Base-by-base conservation (phyloP, 2,888 invertebrate species). In the Sphaerophoria rueppellii region DNA sequence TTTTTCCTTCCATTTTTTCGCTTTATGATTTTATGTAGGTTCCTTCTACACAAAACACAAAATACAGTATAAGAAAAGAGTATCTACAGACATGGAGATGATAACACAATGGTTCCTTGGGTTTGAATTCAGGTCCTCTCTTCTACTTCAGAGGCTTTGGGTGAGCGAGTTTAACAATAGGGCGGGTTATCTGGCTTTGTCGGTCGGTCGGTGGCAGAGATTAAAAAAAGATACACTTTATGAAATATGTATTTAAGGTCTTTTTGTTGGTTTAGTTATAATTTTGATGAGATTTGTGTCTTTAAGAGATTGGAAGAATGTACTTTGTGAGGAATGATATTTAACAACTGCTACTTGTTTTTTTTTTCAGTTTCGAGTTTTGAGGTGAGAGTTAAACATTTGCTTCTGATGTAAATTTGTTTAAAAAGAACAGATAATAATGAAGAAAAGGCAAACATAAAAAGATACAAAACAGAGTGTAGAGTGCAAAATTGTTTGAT, bases 161-260 rank as follows among this genome's bases (percentile, higher is more conserved):
- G 46, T 34, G 34, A n/a, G 65, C 9, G 65, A 60, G 54, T 50
- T 65, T 43, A 60, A 58, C 82, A 71, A 76, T 50, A 73, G 43
- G 24, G 43, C 46, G 85, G 76, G 76, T 76, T 80, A 83, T 79
- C 79, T 46, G 57, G 67, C 67, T n/a, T 70, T 70, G 75, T 67
- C 67, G 57, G 76, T 76, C 72, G 69, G 75, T 67, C 67, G 61
- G 76, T 76, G 75, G 69, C 57, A 72, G 35, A 80, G 69, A 79
- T 75, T 37, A 43, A 71, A 24, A 24, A 24, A 67, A 83, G 78
- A 83, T 79, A 83, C 74, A 67, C 65, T 65, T 71, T 79, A 69
- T 73, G 58, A 73, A 72, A 58, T 65, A 70, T 65, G 63, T 69
- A 46, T 75, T 75, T 58, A 37, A n/a, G 40, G 9, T 74, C 63